Evolutionary conservation across 2,797 vertebrate genomes (phyloP), one percentile per base, ranked within the genome.

Genomic region (Poeciliopsis presidionis): DNA sequence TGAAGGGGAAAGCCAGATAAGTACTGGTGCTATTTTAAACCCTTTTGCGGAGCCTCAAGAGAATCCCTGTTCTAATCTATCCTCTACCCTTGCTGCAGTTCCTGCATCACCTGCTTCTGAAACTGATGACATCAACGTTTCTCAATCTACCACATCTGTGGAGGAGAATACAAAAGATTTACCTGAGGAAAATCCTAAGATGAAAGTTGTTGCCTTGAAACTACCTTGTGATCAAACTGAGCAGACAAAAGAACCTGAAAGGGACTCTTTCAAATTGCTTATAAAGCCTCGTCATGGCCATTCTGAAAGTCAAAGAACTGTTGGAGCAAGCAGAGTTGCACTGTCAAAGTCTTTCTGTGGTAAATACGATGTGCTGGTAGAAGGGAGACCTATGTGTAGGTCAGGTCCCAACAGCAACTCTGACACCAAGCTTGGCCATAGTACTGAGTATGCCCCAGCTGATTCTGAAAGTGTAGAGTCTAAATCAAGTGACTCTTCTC

Each of bases 231-330:
- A 92, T 73, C 75, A n/a, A 51, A 88, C 81, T 39, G 83, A 81
- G 20, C 59, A 80, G 39, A 70, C 49, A 78, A 76, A 84, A 67
- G 84, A 90, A 86, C 93, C 86, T 74, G 93, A 95, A 73, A 92
- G 89, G 83, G 94, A 95, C 79, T 95, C 94, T 74, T 95, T 91
- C 63, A 94, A 92, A 86, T 80, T 94, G 81, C 92, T 95, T 39
- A 93, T 95, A 53, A 94, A 93, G 53, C 91, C 92, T 81, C 88
- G 82, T 25, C 86, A 91, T 73, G 82, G 85, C 87, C 87, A 88
- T 13, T 59, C 87, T 79, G 90, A 91, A 77, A 90, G 88, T 57
- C 84, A 90, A 33, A 90, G 73, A 73, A 79, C 90, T 57, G 72
- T 88, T 28, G 92, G 90, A 75, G 86, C 88, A 75, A 93, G 86